Evolutionary conservation across 2,113 vertebrate species (phyloP).

Genomic region (Sapayoa aenigma): DNA sequence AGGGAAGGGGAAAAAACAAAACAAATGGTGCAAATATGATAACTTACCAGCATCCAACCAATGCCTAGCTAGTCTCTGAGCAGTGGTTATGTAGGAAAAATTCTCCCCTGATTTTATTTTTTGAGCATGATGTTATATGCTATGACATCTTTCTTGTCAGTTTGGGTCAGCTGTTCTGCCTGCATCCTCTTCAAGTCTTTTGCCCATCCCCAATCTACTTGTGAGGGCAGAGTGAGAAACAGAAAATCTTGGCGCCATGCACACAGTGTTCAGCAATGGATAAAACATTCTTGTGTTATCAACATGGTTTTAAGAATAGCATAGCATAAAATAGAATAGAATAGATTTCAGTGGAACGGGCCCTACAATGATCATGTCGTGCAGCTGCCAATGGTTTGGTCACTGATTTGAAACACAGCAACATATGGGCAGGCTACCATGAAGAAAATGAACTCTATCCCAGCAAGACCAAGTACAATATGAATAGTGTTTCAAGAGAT

Average conservation of each 20-base stretch:
- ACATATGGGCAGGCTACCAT: not conserved
- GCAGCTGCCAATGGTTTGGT: not conserved
- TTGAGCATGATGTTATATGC: not conserved
- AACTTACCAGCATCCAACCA: not conserved
- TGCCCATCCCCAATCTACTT: not conserved
- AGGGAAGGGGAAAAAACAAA: too few relatives aligned
- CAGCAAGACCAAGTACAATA: not conserved
- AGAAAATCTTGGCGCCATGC: not conserved
- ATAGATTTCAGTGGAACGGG: too few relatives aligned
- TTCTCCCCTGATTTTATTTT: not conserved
- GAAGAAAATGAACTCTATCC: not conserved
- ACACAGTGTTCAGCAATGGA: not conserved
- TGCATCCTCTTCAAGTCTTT: not conserved
- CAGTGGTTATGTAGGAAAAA: not conserved
- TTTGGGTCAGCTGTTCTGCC: not conserved
- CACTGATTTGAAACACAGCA: not conserved
- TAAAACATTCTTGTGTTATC: not conserved
- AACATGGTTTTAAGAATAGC: not conserved
- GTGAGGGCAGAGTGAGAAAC: rapidly evolving
- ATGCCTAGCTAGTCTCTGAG: not conserved
- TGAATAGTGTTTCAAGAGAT: not conserved
- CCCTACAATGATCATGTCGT: too few relatives aligned
- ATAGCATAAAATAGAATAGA: not conserved
- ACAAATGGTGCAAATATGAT: not conserved
- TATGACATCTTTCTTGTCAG: not conserved